phyloP scores from a whole-genome alignment of 2,888 invertebrate species.

The Diplazon laetatorius region DNA sequence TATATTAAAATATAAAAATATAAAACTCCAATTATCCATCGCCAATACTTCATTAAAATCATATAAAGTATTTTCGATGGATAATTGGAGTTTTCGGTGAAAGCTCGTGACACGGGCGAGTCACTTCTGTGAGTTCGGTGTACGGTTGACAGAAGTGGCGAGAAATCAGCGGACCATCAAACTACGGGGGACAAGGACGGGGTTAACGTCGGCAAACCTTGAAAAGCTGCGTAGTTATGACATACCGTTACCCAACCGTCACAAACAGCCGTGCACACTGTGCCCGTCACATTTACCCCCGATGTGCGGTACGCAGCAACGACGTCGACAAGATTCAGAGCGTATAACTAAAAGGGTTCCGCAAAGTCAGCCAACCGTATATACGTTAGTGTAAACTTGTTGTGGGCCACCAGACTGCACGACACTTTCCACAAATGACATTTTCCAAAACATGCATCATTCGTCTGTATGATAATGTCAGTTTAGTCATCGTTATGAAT shows the following conservation, averaged over 20 bases:
- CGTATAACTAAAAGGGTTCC: constrained; percentile 63
- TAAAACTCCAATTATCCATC: no score
- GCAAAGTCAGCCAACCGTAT: constrained; percentile 47
- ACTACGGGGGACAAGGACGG: constrained; percentile 47
- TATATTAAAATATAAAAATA: no score
- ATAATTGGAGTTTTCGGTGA: no score
- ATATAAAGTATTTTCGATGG: no score
- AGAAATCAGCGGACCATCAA: constrained; percentile 58
- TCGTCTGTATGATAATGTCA: neutral
- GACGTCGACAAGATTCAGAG: constrained; percentile 46
- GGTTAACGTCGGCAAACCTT: constrained; percentile 46
- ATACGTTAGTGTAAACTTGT: constrained; percentile 17
- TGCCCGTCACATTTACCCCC: constrained; percentile 42
- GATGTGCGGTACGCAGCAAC: constrained; percentile 19
- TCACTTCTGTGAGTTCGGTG: neutral
- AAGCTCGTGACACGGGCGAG: neutral
- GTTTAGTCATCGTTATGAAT: neutral
- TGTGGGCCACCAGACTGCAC: constrained; percentile 1
- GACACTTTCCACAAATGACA: constrained; percentile 16
- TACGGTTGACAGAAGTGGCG: neutral
- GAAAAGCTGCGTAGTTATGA: constrained; percentile 56
- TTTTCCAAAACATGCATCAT: constrained; percentile 7
- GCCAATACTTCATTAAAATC: no score
- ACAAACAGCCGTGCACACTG: constrained; percentile 34
- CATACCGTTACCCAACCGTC: constrained; percentile 63